Percentiles rank a stretch among this genome's conserved stretches.
Conservation (phyloP, 30 jellyfish, hydroid and myxozoan genomes). For the Mastigias papua region DNA sequence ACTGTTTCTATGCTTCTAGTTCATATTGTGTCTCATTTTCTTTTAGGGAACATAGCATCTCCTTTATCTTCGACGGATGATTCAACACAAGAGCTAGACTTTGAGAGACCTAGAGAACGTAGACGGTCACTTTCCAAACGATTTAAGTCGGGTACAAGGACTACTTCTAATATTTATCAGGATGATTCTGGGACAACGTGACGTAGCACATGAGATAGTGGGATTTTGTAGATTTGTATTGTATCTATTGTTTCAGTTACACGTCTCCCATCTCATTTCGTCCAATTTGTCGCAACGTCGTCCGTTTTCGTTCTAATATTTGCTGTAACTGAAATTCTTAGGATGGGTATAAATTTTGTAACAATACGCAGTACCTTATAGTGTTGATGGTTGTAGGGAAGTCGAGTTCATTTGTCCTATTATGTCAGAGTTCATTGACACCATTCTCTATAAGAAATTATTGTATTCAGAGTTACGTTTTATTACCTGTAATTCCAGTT, state of each 20-base stretch:
- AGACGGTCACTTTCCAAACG: conserved; percentile 62
- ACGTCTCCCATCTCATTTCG: background rate
- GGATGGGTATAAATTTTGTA: background rate
- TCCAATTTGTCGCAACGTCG: background rate
- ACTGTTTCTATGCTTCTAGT: too few relatives aligned
- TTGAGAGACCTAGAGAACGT: conserved; percentile 71
- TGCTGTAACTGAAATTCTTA: background rate
- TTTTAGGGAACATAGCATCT: conserved; percentile 38
- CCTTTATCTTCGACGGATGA: conserved; percentile 58
- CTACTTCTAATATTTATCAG: conserved; percentile 39
- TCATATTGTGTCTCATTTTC: background rate
- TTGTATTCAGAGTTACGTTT: too few relatives aligned
- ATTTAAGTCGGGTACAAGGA: conserved; percentile 59
- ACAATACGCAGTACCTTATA: background rate
- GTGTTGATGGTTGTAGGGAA: background rate
- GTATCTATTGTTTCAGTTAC: background rate
- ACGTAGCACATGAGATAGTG: background rate
- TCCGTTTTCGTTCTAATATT: background rate
- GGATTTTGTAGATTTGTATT: background rate
- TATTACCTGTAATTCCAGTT: too few relatives aligned
- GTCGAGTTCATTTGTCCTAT: background rate
- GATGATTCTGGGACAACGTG: conserved; percentile 71
- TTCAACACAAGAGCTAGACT: conserved; percentile 25
- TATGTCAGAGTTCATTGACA: too few relatives aligned
- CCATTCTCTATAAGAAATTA: too few relatives aligned